Evolutionary conservation across 2,113 vertebrate species (phyloP).

Genomic region (Leucopternis melanops): DNA sequence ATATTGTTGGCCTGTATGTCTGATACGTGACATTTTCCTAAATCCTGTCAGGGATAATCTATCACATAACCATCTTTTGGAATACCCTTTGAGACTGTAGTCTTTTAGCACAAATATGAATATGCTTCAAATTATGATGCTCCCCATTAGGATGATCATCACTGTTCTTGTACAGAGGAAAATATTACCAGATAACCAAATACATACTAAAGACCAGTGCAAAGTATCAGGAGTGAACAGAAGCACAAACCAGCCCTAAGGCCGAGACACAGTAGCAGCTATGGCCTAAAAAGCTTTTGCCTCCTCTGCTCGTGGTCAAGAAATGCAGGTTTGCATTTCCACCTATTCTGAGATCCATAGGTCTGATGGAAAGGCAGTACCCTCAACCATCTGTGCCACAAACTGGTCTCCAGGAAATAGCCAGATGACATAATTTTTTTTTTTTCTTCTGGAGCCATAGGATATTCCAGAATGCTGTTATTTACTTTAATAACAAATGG

Average conservation of each 20-base stretch:
- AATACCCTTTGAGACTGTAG: background rate
- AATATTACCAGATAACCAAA: background rate
- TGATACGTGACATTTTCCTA: background rate
- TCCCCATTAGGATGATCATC: background rate
- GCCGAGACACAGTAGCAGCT: background rate
- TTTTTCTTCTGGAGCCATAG: background rate
- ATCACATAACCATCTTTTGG: background rate
- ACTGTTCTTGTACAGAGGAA: background rate
- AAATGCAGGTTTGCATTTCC: background rate
- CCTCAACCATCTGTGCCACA: background rate
- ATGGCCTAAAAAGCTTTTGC: background rate
- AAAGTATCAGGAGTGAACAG: background rate
- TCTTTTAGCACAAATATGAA: background rate
- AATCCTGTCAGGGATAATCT: slow-evolving; percentile 1
- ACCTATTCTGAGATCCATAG: background rate
- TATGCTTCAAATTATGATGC: background rate
- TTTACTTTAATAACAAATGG: background rate
- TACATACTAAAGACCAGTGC: background rate
- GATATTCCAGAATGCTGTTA: background rate
- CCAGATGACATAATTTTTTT: background rate
- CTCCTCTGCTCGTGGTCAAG: background rate
- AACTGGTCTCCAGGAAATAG: background rate
- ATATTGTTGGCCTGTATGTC: background rate
- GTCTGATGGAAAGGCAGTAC: background rate
- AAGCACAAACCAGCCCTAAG: background rate